Conservation (phyloP, 2,113 vertebrate species). For the Genyomyrus donnyi region DNA sequence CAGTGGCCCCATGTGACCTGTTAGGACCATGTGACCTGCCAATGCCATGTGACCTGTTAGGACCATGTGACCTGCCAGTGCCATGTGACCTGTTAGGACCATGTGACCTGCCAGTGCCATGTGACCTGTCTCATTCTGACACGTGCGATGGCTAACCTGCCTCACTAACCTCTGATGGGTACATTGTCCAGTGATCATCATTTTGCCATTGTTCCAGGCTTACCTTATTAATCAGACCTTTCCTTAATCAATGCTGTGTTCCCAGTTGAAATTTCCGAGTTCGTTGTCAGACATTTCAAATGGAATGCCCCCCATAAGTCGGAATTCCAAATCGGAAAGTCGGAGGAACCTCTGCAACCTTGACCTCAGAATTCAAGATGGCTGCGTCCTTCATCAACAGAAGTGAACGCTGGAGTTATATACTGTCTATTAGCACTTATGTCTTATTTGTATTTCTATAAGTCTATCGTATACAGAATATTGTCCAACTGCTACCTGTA, state of each 20-base stretch:
- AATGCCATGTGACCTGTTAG: background rate
- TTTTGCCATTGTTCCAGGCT: background rate
- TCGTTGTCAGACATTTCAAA: background rate
- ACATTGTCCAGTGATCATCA: background rate
- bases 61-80: background rate
- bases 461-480: too few relatives aligned
- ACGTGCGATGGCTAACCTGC: background rate
- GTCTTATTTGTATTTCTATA: too few relatives aligned
- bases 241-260: background rate
- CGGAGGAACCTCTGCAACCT: too few relatives aligned
- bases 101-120: background rate
- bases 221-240: background rate
- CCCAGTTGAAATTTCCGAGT: background rate
- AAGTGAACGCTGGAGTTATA: too few relatives aligned
- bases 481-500: too few relatives aligned
- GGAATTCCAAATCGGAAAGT: too few relatives aligned
- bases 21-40: background rate
- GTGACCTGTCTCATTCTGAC: background rate
- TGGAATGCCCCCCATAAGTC: background rate
- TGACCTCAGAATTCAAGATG: too few relatives aligned
- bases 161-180: background rate
- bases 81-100: background rate
- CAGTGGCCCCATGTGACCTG: background rate
- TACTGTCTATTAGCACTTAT: too few relatives aligned
- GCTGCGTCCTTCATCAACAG: too few relatives aligned